Evolutionary conservation across 2,888 invertebrate species (phyloP).

Genomic region (Ecliptopera silaceata): DNA sequence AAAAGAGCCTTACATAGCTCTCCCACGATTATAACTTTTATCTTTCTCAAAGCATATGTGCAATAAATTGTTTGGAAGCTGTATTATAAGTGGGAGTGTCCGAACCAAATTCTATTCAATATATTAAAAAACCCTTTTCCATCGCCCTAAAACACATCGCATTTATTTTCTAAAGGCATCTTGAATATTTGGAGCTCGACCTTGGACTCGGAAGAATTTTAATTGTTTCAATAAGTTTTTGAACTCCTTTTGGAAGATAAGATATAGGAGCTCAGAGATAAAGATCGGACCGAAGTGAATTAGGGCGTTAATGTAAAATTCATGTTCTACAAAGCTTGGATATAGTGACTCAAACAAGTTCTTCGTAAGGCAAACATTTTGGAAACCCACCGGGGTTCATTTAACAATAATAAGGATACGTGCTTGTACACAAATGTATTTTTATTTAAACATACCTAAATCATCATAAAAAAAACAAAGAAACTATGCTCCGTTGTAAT

Average conservation of each 20-base stretch:
- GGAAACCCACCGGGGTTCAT: background rate
- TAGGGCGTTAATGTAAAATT: constrained; percentile 28
- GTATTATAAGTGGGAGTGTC: constrained; percentile 29
- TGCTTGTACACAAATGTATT: background rate
- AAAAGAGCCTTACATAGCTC: too few species aligned
- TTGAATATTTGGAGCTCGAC: constrained; percentile 22
- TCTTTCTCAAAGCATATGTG: background rate
- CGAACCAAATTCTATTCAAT: constrained; percentile 33
- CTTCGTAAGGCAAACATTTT: constrained; percentile 12
- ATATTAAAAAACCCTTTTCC: constrained; percentile 38
- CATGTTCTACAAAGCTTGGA: constrained; percentile 25
- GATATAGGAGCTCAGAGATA: constrained; percentile 24
- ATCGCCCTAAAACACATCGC: constrained; percentile 15
- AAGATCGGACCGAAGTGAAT: constrained; percentile 14
- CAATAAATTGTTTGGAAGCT: constrained; percentile 12
- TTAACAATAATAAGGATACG: background rate
- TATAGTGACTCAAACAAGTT: constrained; percentile 15
- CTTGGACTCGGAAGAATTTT: constrained; percentile 29
- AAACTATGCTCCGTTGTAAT: too few species aligned
- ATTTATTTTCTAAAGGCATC: constrained; percentile 28
- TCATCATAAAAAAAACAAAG: too few species aligned
- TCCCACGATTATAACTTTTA: background rate
- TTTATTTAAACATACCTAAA: too few species aligned
- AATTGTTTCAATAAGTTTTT: constrained; percentile 32
- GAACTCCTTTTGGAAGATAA: constrained; percentile 24